Percentiles rank a stretch among this genome's conserved stretches.
Conservation (phyloP, 2,888 invertebrate species). For the Campoplex capitator region DNA sequence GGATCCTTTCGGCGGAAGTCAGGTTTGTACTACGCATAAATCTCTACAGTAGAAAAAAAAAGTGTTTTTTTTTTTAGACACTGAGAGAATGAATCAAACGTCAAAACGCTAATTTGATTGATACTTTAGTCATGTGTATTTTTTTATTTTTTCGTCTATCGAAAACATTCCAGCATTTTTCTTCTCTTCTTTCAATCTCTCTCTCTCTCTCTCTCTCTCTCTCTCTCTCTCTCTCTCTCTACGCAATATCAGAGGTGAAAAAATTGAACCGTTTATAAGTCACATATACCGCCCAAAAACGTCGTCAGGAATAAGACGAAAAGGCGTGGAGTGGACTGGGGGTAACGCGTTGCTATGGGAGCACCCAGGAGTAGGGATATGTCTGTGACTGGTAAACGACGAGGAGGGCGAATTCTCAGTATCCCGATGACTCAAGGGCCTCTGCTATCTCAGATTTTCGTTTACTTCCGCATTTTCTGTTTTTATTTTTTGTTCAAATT, state of each 20-base stretch:
- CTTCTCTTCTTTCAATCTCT: not conserved
- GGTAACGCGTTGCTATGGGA: not conserved
- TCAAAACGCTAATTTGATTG: not conserved
- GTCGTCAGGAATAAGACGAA: not conserved
- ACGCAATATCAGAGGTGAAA: not conserved
- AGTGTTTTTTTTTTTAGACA: not conserved
- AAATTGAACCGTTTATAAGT: not conserved
- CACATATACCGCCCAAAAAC: conserved; percentile 2
- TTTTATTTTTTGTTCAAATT: not conserved
- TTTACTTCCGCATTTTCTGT: not conserved
- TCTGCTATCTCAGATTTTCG: not conserved
- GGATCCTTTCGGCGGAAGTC: conserved; percentile 58
- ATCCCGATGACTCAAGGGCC: conserved; percentile 11
- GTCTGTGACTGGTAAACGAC: conserved; percentile 15
- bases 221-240: not conserved
- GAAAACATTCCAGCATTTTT: not conserved
- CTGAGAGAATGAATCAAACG: conserved; percentile 12
- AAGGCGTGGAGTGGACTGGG: not conserved
- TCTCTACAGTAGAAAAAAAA: conserved; percentile 29
- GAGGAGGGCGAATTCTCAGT: conserved; percentile 5
- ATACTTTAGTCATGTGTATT: not conserved
- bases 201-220: no score
- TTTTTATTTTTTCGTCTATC: not conserved
- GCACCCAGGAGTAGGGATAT: conserved; percentile 2
- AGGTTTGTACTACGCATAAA: conserved; percentile 46